Evolutionary conservation across 2,113 vertebrate species (phyloP).

Genomic region (Alosa alosa): DNA sequence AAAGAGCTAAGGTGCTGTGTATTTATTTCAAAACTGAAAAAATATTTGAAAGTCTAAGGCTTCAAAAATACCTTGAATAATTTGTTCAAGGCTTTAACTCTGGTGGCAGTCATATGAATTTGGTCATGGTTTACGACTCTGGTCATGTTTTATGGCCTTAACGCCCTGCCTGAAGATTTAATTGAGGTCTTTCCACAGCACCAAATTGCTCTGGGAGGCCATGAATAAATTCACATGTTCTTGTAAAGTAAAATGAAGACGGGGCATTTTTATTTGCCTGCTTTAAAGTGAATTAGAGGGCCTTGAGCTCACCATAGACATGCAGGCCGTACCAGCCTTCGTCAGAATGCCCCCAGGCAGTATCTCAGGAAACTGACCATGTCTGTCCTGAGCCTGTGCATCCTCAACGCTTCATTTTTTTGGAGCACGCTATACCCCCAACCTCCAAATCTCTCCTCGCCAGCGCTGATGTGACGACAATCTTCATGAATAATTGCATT

Average conservation of each 20-base stretch:
- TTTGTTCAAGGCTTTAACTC: background rate
- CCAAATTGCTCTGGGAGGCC: background rate
- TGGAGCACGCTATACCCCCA: background rate
- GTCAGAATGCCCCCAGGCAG: background rate
- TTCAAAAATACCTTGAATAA: background rate
- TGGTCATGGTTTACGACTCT: slow-evolving; percentile 4
- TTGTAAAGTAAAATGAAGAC: background rate
- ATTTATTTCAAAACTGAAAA: background rate
- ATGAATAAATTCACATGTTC: slow-evolving; percentile 18
- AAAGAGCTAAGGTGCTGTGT: background rate
- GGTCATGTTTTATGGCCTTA: slow-evolving; percentile 13
- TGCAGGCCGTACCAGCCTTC: background rate
- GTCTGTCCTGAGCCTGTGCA: background rate
- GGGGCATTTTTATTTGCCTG: background rate
- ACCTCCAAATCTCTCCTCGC: background rate
- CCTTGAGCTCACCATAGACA: slow-evolving; percentile 7
- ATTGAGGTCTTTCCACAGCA: background rate
- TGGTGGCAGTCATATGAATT: background rate
- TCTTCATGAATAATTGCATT: background rate
- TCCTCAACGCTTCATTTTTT: background rate
- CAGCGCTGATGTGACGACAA: background rate
- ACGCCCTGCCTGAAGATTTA: background rate
- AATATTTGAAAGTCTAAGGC: background rate
- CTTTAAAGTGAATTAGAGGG: slow-evolving; percentile 23
- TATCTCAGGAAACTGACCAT: background rate